A percentile compares a stretch with the other conserved stretches of the same genome.
Conservation (phyloP, 2,888 invertebrate genomes). For the Gryllus longicercus region DNA sequence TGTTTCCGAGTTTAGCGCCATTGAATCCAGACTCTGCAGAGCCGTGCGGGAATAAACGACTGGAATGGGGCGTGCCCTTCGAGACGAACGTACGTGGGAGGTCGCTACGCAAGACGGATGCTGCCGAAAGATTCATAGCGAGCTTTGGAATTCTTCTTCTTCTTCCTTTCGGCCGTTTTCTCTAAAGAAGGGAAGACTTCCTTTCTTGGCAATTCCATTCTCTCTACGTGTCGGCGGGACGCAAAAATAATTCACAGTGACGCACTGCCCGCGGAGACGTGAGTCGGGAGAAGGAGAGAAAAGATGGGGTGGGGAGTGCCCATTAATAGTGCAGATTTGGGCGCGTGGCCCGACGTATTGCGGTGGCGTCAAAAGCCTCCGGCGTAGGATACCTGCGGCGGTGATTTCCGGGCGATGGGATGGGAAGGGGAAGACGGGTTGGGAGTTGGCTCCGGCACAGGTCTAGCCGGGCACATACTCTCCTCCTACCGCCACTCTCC, state of each 20-base stretch:
- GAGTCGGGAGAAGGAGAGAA: neutral
- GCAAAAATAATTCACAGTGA: constrained; percentile 17
- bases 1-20: too few species aligned
- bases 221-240: neutral
- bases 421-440: neutral
- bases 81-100: neutral
- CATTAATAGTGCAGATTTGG: neutral
- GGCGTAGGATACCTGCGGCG: neutral
- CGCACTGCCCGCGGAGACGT: neutral
- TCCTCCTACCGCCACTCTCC: too few species aligned
- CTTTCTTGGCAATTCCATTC: neutral
- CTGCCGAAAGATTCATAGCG: neutral
- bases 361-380: neutral
- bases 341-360: neutral
- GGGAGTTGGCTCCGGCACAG: too few species aligned
- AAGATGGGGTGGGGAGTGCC: neutral
- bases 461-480: too few species aligned
- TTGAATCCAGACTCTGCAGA: too few species aligned
- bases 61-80: neutral
- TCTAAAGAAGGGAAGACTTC: neutral
- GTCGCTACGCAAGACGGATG: neutral
- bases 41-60: neutral
- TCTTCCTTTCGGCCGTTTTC: neutral
- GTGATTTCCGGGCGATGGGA: neutral
- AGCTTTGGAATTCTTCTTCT: neutral